Percentiles rank a stretch among this genome's conserved stretches.
Conservation (phyloP, 2,888 invertebrate species). For the Drosophila incognita region DNA sequence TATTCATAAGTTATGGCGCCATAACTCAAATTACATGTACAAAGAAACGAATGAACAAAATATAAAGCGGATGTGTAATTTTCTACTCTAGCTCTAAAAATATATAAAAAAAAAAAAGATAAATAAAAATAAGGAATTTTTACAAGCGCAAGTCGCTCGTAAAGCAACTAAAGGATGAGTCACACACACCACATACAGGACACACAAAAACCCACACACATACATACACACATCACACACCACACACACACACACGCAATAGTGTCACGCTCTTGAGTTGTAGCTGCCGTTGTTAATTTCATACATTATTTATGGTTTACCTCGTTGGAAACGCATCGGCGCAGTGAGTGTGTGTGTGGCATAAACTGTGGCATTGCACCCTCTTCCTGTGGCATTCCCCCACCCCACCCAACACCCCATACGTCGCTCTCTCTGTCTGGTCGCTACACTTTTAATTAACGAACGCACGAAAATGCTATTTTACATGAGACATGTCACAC, state of each 20-base stretch:
- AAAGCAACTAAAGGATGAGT: slow-evolving; percentile 23
- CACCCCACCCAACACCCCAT: not conserved
- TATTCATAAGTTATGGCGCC: slow-evolving; percentile 39
- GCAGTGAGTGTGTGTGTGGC: slow-evolving; percentile 7
- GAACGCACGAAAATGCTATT: slow-evolving; percentile 77
- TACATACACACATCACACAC: not conserved
- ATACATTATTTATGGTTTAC: slow-evolving; percentile 83
- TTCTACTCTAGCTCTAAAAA: slow-evolving; percentile 7
- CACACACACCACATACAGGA: slow-evolving; percentile 10
- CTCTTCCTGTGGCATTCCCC: slow-evolving; percentile 27
- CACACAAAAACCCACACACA: slow-evolving; percentile 2
- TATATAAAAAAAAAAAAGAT: not conserved
- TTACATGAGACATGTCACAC: slow-evolving; percentile 62
- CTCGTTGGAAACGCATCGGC: slow-evolving; percentile 78
- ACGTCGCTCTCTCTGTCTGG: not conserved
- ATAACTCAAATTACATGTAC: slow-evolving; percentile 29
- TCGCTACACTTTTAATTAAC: slow-evolving; percentile 74
- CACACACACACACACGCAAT: slow-evolving; percentile 1
- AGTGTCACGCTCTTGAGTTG: slow-evolving; percentile 57
- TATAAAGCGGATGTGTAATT: slow-evolving; percentile 4
- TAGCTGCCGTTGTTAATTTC: slow-evolving; percentile 78
- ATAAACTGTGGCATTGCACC: slow-evolving; percentile 45
- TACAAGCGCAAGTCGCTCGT: slow-evolving; percentile 17
- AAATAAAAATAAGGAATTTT: slow-evolving; percentile 15
- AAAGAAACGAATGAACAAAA: not conserved